Evolutionary conservation across 2,797 vertebrate species (phyloP).

Genomic region (Chrysocyon brachyurus): DNA sequence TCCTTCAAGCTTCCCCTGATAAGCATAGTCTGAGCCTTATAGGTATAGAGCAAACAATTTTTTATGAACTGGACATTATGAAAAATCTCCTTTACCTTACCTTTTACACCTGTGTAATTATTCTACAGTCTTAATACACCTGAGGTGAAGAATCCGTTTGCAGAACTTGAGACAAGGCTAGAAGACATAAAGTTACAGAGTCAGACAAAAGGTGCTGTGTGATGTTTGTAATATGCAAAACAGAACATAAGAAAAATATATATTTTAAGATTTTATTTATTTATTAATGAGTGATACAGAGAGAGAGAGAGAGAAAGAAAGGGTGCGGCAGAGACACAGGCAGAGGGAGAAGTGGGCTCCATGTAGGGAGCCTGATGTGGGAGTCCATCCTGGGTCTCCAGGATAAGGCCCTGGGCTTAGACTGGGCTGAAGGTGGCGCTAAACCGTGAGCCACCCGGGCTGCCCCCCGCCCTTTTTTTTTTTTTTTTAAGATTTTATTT

Average conservation of each 20-base stretch:
- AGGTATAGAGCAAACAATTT: constrained; percentile 60
- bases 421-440: too few species aligned
- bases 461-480: too few species aligned
- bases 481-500: too few species aligned
- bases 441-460: too few species aligned
- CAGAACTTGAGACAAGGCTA: constrained; percentile 47
- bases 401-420: too few species aligned
- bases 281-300: too few species aligned
- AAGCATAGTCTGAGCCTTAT: constrained; percentile 40
- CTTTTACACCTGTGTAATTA: constrained; percentile 67
- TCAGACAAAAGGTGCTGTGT: neutral
- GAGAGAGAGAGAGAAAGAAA: too few species aligned
- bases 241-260: neutral
- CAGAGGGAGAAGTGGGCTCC: too few species aligned
- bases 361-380: too few species aligned
- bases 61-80: constrained; percentile 59
- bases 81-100: constrained; percentile 64
- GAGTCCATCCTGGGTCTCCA: too few species aligned
- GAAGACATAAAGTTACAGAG: constrained; percentile 1
- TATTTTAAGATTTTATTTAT: too few species aligned
- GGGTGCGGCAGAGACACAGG: too few species aligned
- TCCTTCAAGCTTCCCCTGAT: constrained; percentile 31
- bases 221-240: neutral
- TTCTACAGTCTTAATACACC: constrained; percentile 38
- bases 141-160: constrained; percentile 60